These are phyloP conservation scores for Grallaria varia DNA, from an alignment of 2,113 vertebrate species.

Conservation along the genomic window DNA sequence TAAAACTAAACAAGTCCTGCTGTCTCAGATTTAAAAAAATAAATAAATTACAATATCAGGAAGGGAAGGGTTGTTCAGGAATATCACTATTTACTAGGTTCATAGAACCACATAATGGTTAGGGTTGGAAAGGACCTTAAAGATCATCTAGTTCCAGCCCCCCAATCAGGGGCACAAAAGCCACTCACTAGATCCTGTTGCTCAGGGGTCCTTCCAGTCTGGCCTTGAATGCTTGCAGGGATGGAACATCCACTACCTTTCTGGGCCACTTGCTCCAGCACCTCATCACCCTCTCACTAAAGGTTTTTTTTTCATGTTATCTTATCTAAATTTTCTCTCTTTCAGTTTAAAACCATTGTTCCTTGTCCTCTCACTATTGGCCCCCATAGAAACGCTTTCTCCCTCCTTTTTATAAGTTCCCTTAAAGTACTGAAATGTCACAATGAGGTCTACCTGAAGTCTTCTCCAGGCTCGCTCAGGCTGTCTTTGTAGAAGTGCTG, in stretches of 20 bases:
- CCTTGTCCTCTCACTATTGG: not conserved
- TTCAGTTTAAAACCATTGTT: not conserved
- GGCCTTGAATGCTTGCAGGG: not conserved
- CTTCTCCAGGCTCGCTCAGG: not conserved
- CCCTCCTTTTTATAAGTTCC: not conserved
- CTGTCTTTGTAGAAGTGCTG: too few species aligned
- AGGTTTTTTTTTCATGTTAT: not conserved
- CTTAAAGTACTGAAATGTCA: not conserved
- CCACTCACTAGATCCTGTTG: not conserved
- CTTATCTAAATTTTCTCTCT: not conserved
- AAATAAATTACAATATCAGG: not conserved
- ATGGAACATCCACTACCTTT: not conserved
- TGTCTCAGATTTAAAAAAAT: not conserved
- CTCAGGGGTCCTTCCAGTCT: not conserved
- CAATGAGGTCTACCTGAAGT: not conserved
- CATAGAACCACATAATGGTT: not conserved
- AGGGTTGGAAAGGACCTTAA: not conserved
- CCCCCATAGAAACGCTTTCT: not conserved
- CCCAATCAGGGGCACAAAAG: fast-evolving
- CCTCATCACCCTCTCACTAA: not conserved
- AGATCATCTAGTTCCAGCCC: not conserved
- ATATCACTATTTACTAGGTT: not conserved
- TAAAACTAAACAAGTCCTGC: not conserved
- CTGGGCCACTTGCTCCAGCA: not conserved
- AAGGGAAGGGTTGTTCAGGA: not conserved